phyloP scores from a whole-genome alignment of 1,140 invertebrate genomes.

The Drosophila funebris region DNA sequence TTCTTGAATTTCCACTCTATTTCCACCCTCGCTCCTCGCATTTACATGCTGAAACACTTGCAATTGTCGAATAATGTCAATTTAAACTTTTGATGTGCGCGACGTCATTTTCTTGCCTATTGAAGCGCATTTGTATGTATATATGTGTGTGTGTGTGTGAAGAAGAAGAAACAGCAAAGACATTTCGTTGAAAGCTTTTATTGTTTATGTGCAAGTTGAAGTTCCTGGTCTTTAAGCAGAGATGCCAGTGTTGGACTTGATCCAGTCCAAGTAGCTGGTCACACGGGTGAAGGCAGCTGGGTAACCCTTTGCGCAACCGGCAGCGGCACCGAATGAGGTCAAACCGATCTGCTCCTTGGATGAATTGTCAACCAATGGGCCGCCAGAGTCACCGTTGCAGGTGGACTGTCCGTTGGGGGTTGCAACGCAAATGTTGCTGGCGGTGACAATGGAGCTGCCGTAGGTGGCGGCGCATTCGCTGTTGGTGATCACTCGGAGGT shows the following conservation, averaged over 20 bases:
- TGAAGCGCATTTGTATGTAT: neutral
- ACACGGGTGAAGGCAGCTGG: slow-evolving; percentile 85
- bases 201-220: slow-evolving; percentile 12
- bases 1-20: too few relatives aligned
- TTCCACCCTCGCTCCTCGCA: neutral
- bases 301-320: slow-evolving; percentile 84
- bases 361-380: slow-evolving; percentile 81
- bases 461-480: slow-evolving; percentile 37
- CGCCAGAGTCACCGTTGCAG: slow-evolving; percentile 84
- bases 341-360: slow-evolving; percentile 82
- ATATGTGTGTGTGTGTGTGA: neutral
- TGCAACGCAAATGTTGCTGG: slow-evolving; percentile 51
- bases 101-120: slow-evolving; percentile 29
- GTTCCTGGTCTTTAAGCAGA: slow-evolving; percentile 38
- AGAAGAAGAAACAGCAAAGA: neutral
- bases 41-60: slow-evolving; percentile 40
- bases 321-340: slow-evolving; percentile 84
- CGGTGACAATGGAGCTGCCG: slow-evolving; percentile 53
- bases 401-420: slow-evolving; percentile 58
- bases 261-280: slow-evolving; percentile 85
- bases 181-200: slow-evolving; percentile 34
- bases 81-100: slow-evolving; percentile 46
- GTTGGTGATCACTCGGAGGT: slow-evolving; percentile 49
- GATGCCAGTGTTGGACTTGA: slow-evolving; percentile 66
- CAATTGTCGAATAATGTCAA: slow-evolving; percentile 55